A percentile compares a stretch with the other conserved stretches of the same genome.
These are phyloP conservation scores for Megaceryle alcyon DNA, from an alignment of 2,797 vertebrate genomes.

Conservation along the genomic window DNA sequence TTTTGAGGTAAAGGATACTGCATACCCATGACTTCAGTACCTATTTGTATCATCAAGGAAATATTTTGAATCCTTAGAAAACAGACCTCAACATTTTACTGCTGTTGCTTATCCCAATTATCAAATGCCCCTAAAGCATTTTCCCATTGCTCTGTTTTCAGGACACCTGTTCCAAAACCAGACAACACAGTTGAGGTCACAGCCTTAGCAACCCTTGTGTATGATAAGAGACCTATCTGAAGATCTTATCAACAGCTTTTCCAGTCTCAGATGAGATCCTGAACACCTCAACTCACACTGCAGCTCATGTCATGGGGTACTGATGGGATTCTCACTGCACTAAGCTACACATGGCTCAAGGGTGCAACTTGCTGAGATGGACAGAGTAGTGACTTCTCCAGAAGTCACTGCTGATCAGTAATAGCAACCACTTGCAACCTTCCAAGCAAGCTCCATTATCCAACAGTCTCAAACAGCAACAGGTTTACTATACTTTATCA, in stretches of 20 bases:
- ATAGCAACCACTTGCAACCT: not conserved
- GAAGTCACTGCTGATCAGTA: not conserved
- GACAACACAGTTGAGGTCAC: not conserved
- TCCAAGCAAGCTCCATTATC: not conserved
- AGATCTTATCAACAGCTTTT: not conserved
- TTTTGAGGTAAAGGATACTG: not conserved
- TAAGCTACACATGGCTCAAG: not conserved
- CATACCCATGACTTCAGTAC: not conserved
- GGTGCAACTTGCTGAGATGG: too few relatives aligned
- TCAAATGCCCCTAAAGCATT: not conserved
- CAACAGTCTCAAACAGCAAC: not conserved
- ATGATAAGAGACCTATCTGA: not conserved
- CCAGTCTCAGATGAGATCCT: not conserved
- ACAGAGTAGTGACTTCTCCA: not conserved
- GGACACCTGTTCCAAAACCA: not conserved
- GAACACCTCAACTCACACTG: not conserved
- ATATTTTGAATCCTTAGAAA: not conserved
- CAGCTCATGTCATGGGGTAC: not conserved
- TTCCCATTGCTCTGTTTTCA: not conserved
- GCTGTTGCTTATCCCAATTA: not conserved
- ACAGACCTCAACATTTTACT: not conserved
- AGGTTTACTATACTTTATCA: not conserved
- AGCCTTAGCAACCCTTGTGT: not conserved
- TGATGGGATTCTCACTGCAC: not conserved
- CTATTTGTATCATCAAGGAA: not conserved